Conservation (phyloP, 2,888 invertebrate genomes). For the Sympetrum striolatum region DNA sequence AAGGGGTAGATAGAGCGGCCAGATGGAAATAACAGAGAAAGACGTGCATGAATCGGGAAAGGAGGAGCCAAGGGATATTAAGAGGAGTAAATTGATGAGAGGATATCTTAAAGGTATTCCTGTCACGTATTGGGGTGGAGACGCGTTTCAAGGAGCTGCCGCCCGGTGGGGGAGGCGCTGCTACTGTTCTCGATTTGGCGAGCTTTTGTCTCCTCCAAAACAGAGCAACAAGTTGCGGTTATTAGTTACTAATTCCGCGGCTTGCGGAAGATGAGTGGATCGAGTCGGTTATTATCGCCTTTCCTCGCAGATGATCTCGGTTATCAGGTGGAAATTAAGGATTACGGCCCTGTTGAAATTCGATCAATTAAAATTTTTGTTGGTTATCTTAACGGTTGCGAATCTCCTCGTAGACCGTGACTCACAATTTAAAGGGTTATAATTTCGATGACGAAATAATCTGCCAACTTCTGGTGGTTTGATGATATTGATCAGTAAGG, state of each 20-base stretch:
- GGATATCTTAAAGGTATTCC: background rate
- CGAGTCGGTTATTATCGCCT: too few relatives aligned
- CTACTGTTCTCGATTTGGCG: background rate
- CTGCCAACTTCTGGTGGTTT: too few relatives aligned
- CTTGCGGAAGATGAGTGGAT: too few relatives aligned
- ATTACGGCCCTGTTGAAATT: too few relatives aligned
- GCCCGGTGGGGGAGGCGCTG: background rate
- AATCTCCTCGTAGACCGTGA: too few relatives aligned
- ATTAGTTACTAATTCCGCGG: background rate
- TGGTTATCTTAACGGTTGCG: too few relatives aligned
- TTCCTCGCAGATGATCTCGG: too few relatives aligned
- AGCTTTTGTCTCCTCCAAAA: background rate
- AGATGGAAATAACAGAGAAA: background rate
- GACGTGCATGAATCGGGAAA: background rate
- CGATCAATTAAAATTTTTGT: too few relatives aligned
- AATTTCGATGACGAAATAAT: too few relatives aligned
- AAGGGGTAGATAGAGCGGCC: background rate
- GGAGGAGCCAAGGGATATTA: background rate
- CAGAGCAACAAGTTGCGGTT: background rate
- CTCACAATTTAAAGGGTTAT: too few relatives aligned
- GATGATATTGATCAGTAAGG: too few relatives aligned
- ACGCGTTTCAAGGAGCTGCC: background rate
- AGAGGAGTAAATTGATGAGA: conserved; percentile 5
- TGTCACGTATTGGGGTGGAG: background rate
- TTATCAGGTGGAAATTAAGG: too few relatives aligned